Evolutionary conservation across 2,113 vertebrate species (phyloP).

Genomic region (Poeciliopsis turrubarensis): DNA sequence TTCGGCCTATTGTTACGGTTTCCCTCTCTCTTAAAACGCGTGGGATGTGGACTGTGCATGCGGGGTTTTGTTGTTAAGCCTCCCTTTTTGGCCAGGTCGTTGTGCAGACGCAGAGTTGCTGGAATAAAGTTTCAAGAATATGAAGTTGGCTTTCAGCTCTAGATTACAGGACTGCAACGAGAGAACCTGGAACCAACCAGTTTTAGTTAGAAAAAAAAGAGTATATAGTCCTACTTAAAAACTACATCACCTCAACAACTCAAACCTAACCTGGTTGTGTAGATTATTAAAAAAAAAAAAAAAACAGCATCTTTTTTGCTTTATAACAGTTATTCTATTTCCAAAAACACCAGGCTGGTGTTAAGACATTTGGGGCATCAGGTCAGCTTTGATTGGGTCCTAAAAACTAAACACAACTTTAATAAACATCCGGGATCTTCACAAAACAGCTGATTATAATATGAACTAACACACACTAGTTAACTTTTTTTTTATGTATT

Average conservation of each 20-base stretch:
- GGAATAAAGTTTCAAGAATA: not conserved
- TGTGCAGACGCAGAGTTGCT: not conserved
- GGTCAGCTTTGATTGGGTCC: not conserved
- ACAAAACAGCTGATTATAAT: no score
- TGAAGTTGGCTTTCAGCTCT: not conserved
- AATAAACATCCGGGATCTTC: no score
- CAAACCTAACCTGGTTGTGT: not conserved
- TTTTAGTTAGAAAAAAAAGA: no score
- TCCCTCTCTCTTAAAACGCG: not conserved
- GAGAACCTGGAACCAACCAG: no score
- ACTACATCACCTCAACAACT: no score
- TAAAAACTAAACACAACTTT: not conserved
- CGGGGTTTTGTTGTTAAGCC: not conserved
- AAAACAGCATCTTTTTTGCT: not conserved
- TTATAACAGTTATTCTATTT: not conserved
- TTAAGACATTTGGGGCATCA: not conserved
- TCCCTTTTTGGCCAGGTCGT: not conserved
- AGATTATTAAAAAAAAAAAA: not conserved
- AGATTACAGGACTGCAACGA: no score
- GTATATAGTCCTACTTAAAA: no score
- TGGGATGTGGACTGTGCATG: not conserved
- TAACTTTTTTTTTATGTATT: no score
- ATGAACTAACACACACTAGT: no score
- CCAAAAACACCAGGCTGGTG: not conserved
- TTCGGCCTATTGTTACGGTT: rapidly evolving